Base-by-base conservation (phyloP, 2,797 vertebrate species). In the Bradypus variegatus region DNA sequence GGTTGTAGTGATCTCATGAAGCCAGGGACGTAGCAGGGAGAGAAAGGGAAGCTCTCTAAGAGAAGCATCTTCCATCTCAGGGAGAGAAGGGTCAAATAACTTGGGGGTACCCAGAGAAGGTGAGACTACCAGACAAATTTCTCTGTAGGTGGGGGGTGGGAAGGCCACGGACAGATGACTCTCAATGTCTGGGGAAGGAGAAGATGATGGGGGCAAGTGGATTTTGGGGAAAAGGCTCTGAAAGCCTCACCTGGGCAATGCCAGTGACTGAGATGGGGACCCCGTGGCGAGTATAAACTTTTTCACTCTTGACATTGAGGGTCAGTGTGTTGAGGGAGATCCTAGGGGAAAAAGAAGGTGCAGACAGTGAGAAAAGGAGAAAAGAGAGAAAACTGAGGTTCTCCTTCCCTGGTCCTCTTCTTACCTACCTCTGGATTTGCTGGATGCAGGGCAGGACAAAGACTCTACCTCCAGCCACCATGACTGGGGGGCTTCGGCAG, bases 231-330 rank as follows among this genome's bases (percentile, higher is more conserved):
- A 65, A 69, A 85, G 73, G 87, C 73, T 82, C 73, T 80, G 76
- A 85, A 33, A 89, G 91, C 94, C 94, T 93, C 97, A 99, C 98
- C 98, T 99, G 99, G 67, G 99, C 98, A 67, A 99, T 99, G 90
- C 99, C 99, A 8, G 98, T 99, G 92, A 99, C 99, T 31, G 99
- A 99, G 97, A 99, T 98, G 38, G 99, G 99, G 33, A 99, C 99
- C 12, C 99, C 99, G 29, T 98, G 98, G 18, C 98, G 98, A 48
- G 98, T 99, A 96, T 99, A 99, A 79, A 99, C 98, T 96, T 99
- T 99, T 96, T 99, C 99, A 96, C 99, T 99, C 97, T 99, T 99
- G 92, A 99, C 99, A 79, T 99, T 99, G 88, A 99, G 97, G 83
- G 99, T 99, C 96, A 99, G 91, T 14, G 98, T 99, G 97, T 99